phyloP scores from a whole-genome alignment of 1,140 invertebrate species.

The Zaprionus taronus region DNA sequence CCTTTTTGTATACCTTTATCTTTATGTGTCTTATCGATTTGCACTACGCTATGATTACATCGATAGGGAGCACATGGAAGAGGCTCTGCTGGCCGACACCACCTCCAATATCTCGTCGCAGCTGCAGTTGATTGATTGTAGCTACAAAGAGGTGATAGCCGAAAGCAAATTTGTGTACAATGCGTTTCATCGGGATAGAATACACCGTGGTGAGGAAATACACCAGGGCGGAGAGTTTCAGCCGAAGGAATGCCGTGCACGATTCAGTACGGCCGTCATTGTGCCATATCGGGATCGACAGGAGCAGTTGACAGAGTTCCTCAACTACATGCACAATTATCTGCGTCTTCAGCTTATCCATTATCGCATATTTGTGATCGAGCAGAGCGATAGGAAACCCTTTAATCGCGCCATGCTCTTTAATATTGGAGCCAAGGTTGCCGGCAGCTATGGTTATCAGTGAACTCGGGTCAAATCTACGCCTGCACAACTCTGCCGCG shows the following conservation, averaged over 20 bases:
- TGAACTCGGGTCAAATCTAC: constrained; percentile 96
- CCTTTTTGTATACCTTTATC: constrained; percentile 66
- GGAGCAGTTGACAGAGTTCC: constrained; percentile 91
- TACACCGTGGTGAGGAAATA: constrained; percentile 67
- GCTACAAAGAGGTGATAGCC: constrained; percentile 71
- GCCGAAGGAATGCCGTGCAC: constrained; percentile 90
- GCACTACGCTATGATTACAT: constrained; percentile 77
- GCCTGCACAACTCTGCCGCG: constrained; percentile 94
- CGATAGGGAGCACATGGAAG: constrained; percentile 55
- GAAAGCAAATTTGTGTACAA: constrained; percentile 71
- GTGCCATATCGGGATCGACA: constrained; percentile 95
- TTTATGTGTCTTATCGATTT: constrained; percentile 79
- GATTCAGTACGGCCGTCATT: constrained; percentile 93
- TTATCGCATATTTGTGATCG: constrained; percentile 94
- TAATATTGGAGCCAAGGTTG: constrained; percentile 95
- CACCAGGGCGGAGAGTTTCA: constrained; percentile 70
- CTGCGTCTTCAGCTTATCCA: constrained; percentile 93
- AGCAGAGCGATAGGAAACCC: constrained; percentile 91
- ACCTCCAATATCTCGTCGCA: constrained; percentile 68
- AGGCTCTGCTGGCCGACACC: constrained; percentile 53
- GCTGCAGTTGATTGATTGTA: constrained; percentile 58
- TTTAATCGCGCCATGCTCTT: constrained; percentile 98
- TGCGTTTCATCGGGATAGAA: constrained; percentile 54
- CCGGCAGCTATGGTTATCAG: constrained; percentile 89
- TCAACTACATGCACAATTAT: constrained; percentile 96